These are phyloP conservation scores for Xanthorhoe designata DNA, from an alignment of 2,888 invertebrate species.

Conservation along the genomic window DNA sequence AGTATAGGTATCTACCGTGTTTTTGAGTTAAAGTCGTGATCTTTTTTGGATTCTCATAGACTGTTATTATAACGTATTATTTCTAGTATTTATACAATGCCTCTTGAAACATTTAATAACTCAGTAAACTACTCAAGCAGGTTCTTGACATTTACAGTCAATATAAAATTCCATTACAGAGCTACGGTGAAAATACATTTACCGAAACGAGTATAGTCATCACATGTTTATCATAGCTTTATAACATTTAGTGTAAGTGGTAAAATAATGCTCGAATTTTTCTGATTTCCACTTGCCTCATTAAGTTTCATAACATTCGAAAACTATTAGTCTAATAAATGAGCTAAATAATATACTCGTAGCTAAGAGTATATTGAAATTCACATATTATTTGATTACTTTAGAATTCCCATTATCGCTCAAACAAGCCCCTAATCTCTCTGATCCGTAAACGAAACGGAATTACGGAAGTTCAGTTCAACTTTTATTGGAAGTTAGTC, in stretches of 20 bases:
- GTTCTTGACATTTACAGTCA: slow-evolving; percentile 23
- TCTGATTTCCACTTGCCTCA: background rate
- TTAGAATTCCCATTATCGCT: slow-evolving; percentile 33
- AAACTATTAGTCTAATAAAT: too few species aligned
- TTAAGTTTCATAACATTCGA: too few species aligned
- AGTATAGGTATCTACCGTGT: too few species aligned
- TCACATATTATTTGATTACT: slow-evolving; percentile 3
- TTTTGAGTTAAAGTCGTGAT: too few species aligned
- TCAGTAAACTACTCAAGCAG: slow-evolving; percentile 15
- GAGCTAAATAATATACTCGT: too few species aligned
- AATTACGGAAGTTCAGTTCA: slow-evolving; percentile 48
- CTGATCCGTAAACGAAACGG: slow-evolving; percentile 44
- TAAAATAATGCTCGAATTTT: too few species aligned
- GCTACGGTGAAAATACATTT: slow-evolving; percentile 25
- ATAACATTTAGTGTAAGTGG: too few species aligned
- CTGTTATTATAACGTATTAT: too few species aligned
- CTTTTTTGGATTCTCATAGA: too few species aligned
- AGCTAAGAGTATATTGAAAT: background rate
- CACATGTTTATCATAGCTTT: background rate
- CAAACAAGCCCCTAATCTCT: slow-evolving; percentile 42
- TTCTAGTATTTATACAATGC: too few species aligned
- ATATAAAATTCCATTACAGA: slow-evolving; percentile 42
- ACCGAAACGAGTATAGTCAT: slow-evolving; percentile 27
- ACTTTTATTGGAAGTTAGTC: slow-evolving; percentile 58
- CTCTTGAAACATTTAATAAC: background rate